Evolutionary conservation across 2,888 invertebrate genomes (phyloP).

Genomic region (Galerucella pusilla): DNA sequence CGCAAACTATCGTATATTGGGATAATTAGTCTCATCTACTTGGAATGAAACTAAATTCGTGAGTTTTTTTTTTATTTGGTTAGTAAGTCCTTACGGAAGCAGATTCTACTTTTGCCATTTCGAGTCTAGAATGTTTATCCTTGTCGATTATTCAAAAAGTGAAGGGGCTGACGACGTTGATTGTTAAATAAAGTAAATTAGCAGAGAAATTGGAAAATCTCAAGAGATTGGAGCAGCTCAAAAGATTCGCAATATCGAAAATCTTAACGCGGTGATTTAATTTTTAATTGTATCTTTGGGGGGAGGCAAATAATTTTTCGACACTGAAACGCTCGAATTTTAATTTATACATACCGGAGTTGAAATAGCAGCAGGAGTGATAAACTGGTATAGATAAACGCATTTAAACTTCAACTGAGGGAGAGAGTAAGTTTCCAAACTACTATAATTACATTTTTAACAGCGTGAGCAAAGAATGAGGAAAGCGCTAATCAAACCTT

Average conservation of each 20-base stretch:
- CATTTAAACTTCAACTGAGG: neutral
- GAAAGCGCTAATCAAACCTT: no score
- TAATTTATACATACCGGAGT: slow-evolving; percentile 17
- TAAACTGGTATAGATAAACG: neutral
- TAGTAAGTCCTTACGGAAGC: neutral
- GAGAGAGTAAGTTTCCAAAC: neutral
- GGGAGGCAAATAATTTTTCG: slow-evolving; percentile 10
- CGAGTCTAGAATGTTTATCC: slow-evolving; percentile 16
- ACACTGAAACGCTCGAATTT: slow-evolving; percentile 19
- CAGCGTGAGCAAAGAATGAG: no score
- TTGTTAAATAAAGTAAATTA: slow-evolving; percentile 26
- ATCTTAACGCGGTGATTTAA: slow-evolving; percentile 32
- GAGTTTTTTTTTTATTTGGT: neutral
- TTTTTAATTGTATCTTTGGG: slow-evolving; percentile 26
- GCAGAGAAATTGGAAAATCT: slow-evolving; percentile 16
- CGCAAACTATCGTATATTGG: no score
- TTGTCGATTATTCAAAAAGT: slow-evolving; percentile 2
- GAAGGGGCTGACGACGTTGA: slow-evolving; percentile 17
- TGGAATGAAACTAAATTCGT: neutral
- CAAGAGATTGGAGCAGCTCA: neutral
- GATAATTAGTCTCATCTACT: no score
- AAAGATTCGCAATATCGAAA: slow-evolving; percentile 29
- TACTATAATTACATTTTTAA: slow-evolving; percentile 1
- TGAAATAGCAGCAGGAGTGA: neutral
- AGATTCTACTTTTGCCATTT: slow-evolving; percentile 5